Base-by-base conservation (phyloP, 2,888 invertebrate genomes). In the Melieria omissa region DNA sequence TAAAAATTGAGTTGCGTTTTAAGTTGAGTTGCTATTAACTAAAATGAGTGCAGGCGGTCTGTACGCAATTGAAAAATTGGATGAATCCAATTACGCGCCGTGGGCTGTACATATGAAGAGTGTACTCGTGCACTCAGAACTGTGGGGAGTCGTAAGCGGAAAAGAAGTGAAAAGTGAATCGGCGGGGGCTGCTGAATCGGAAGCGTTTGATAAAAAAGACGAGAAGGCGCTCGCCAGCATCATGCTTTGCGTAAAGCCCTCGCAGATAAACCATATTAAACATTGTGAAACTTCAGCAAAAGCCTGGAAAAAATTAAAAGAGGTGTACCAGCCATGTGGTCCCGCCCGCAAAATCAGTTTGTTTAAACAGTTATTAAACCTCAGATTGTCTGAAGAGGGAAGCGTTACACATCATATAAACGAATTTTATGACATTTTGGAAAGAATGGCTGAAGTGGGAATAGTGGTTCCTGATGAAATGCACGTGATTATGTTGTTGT, bases 161-260 rank as follows among this genome's bases (percentile, higher is more conserved):
- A 29, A 29, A 29, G 2, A 29, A 1, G 29, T 29, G 3, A 29
- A 29, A 29, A 29, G 29, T 29, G 29, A 29, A 29, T 29, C 29
- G 29, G 29, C 29, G 3, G 29, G 29, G 2, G 29, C 29, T 29
- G 29, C 29, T 3, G 29, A 29, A 29, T 29, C 29, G 29, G 29
- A 29, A 29, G 29, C 29, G 3, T 29, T 29, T 3, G 29, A 29
- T 29, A 29, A 29, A 3, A 29, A 75, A 52, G 74, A 75, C 8
- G 73, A 74, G 29, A 77, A 77, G 47, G 75, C 75, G 1, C 16
- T 75, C 10, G 74, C 74, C 1, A 71, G 67, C 3, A 76, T 77
- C n/a, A 64, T 74, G 57, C 14, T 76, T 0, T 73, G 69, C 8
- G 41, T 77, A 12, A 76, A 76, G 44, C 16, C 73, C 16, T 65